Base-by-base conservation (phyloP, 2,113 vertebrate genomes). In the Myrmecobius fasciatus region DNA sequence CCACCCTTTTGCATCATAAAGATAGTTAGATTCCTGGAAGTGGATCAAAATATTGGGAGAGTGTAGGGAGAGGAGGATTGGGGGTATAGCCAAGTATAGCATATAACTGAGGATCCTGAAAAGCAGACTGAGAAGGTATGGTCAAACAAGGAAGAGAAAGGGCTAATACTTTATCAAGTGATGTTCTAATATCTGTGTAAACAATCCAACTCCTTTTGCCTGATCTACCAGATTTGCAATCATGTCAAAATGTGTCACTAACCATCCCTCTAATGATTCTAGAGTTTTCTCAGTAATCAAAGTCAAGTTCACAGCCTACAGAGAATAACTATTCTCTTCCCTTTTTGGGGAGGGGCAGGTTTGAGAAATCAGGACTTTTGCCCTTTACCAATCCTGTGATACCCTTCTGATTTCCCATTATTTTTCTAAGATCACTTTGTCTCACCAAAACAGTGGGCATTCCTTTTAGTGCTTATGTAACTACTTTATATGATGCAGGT, bases 331-430 rank as follows among this genome's bases (percentile, higher is more conserved):
- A 31, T 60, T 31, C 9, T 60, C 56, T 60, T 60, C 56, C 28
- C 12, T 31, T 28, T 31, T 12, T 60, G 28, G 1, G 1, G 7
- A 2, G 8, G 1, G 25, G 54, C 25, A 1, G 7, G 1, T 26
- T 7, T 0, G 25, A 26, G 25, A 56, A 56, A 60, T 60, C 26
- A 31, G 56, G 28, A 31, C 28, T 31, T 60, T 60, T 60, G 26
- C 54, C 54, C 8, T 56, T 56, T 8, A 10, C 8, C 56, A 12
- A 12, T 60, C 9, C 28, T 60, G 28, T 31, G 10, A 31, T 31
- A 60, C 56, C 56, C 28, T 10, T 60, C 28, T 28, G 26, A 60
- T 31, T 60, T 60, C 28, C 60, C 60, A n/a, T 17, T 36, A 75
- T 75, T 36, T 75, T 75, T 75, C 60, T n/a, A n/a, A 75, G 36